Evolutionary conservation across 2,113 vertebrate genomes (phyloP), one percentile per base, ranked within the genome.

Genomic region (Centropus bengalensis): DNA sequence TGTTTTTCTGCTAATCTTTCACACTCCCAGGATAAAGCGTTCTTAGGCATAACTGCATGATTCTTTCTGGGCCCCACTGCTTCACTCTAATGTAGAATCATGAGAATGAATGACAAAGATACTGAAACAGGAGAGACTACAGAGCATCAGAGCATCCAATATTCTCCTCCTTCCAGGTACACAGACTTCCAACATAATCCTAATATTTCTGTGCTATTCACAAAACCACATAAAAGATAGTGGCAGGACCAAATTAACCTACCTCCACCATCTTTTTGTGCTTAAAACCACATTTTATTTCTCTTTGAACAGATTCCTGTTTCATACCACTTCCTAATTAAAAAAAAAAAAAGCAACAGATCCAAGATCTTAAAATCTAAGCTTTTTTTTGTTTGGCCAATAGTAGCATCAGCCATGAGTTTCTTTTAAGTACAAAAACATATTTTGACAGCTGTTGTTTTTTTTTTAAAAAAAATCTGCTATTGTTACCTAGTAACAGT

Each of bases 91-190:
- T 49, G 33, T 38, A 84, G 15, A 20, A 38, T n/a, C 3, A 20
- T 4, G 6, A 47, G 44, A 73, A 64, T 0, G 0, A 18, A 21
- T 4, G 8, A 84, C 55, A 59, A 51, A 55, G 22, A 58, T 10
- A 51, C 9, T 16, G 56, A 54, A 79, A 82, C 8, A 55, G 15
- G 26, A 33, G 44, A 17, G 22, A 62, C 1, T 32, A 38, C 9
- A n/a, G 59, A 64, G 24, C 21, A 54, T 55, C 26, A 54, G 22
- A 79, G 20, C 16, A 59, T 54, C 22, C 14, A 27, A 19, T 19
- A 55, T 24, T 63, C 44, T 88, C 26, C 19, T 67, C 19, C 49
- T 64, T 19, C 59, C 4, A 52, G 3, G 32, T 4, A 28, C 6
- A 9, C 9, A 33, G n/a, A 22, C 20, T 63, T 44, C 14, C 8